Percentiles rank a stretch among this genome's conserved stretches.
Conservation (phyloP, 1,140 invertebrate species). For the Aethina tumida region DNA sequence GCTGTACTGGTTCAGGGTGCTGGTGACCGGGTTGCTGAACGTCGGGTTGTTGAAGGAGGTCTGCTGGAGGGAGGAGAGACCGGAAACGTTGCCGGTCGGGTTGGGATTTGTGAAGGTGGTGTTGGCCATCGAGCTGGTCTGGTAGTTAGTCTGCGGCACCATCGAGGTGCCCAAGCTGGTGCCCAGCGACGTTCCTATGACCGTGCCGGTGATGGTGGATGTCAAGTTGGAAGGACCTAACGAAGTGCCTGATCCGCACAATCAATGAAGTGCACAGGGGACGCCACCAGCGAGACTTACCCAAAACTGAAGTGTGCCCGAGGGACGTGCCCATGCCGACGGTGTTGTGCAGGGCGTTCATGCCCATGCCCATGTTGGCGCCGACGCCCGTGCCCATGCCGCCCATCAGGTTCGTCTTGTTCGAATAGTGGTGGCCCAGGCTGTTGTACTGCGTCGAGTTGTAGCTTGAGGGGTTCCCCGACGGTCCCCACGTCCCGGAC, state of each 20-base stretch:
- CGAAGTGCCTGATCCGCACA: slow-evolving; percentile 9
- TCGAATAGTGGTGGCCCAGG: slow-evolving; percentile 42
- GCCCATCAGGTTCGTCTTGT: slow-evolving; percentile 43
- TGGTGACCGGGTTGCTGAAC: slow-evolving; percentile 26
- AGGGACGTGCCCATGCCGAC: slow-evolving; percentile 18
- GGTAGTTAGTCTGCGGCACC: slow-evolving; percentile 40
- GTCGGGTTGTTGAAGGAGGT: slow-evolving; percentile 29
- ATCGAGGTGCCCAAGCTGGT: slow-evolving; percentile 39
- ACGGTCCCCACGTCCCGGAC: slow-evolving; percentile 19
- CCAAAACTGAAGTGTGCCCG: slow-evolving; percentile 20
- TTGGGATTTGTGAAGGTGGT: slow-evolving; percentile 51
- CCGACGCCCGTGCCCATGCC: slow-evolving; percentile 23
- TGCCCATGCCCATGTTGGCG: too few species aligned
- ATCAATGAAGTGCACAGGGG: not conserved
- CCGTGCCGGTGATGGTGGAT: slow-evolving; percentile 15
- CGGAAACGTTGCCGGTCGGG: slow-evolving; percentile 33
- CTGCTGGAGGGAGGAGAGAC: slow-evolving; percentile 14
- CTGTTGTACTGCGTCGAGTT: slow-evolving; percentile 37
- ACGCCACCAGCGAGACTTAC: slow-evolving; percentile 4
- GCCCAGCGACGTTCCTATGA: slow-evolving; percentile 28
- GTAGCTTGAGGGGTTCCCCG: slow-evolving; percentile 10
- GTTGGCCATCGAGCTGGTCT: slow-evolving; percentile 41
- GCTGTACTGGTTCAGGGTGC: slow-evolving; percentile 18
- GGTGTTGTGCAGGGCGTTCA: slow-evolving; percentile 22
- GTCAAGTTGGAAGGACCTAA: slow-evolving; percentile 14